Evolutionary conservation across 2,888 invertebrate species (phyloP), one percentile per base, ranked within the genome.

Genomic region (Leucophenga maculata): DNA sequence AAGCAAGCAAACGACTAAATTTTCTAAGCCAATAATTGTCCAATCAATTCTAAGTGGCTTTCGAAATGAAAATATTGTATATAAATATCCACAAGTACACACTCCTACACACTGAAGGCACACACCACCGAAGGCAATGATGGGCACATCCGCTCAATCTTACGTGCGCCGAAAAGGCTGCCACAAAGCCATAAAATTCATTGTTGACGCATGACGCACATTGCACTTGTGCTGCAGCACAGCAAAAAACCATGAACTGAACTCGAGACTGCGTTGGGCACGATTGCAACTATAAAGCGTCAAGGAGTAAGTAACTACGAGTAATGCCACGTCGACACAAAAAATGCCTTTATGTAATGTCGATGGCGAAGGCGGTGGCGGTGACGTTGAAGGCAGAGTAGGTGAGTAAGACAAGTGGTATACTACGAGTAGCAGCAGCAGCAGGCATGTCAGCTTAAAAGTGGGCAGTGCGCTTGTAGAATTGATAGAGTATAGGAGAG

Each of bases 1-100:
- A 11, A 11, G 39, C 26, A 26, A 39, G 39, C 39, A 39, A 39
- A 11, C 39, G 11, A 39, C 39, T 39, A 39, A 39, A 82, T 80
- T 77, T 79, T 75, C 72, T 75, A 76, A 18, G 18, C 76, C 80
- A 78, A 83, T 80, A 80, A 76, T 82, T 80, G 75, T 83, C 76
- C 82, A 80, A 80, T 83, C 83, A 80, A 82, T 77, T 78, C 79
- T 75, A 74, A 82, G 82, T 75, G 75, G 64, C 72, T 73, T 73
- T 32, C 50, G 55, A 54, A 26, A 1, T 16, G 22, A 83, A 73
- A 77, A 77, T 75, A 73, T 39, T 80, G 75, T 80, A 80, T 83
- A 78, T 78, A 79, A 72, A 72, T 69, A 14, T 65, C 68, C 67
- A 48, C 22, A 68, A 71, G 46, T 55, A 55, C 67, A 55, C 31